Evolutionary conservation across 1,140 invertebrate species (phyloP).

Genomic region (Leptestheria dahalacensis): DNA sequence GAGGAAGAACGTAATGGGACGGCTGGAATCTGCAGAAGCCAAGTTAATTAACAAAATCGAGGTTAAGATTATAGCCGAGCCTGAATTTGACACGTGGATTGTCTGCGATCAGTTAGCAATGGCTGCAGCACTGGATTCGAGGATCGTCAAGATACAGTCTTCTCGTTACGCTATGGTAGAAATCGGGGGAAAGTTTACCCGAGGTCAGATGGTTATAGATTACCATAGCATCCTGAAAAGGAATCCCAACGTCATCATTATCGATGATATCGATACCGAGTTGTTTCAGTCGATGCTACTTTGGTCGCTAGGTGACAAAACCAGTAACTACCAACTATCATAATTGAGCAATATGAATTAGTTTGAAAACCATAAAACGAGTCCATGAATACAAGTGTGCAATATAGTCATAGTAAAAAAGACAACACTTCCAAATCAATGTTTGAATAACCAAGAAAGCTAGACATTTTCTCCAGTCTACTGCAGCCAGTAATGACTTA

Average conservation of each 20-base stretch:
- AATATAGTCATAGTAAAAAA: too few relatives aligned
- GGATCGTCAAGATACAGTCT: conserved; percentile 24
- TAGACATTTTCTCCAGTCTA: too few relatives aligned
- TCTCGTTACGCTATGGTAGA: conserved; percentile 38
- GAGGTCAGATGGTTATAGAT: conserved; percentile 43
- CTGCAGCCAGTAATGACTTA: too few relatives aligned
- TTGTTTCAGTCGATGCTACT: conserved; percentile 33
- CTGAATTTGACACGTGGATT: conserved; percentile 28
- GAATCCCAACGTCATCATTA: conserved; percentile 34
- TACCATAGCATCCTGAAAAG: conserved; percentile 28
- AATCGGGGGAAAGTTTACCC: conserved; percentile 35
- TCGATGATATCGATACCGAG: conserved; percentile 34
- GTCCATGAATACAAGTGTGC: too few relatives aligned
- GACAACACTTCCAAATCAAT: too few relatives aligned
- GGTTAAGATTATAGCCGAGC: conserved; percentile 25
- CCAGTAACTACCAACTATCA: not conserved
- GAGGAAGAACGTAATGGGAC: conserved; percentile 31
- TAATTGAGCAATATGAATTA: too few relatives aligned
- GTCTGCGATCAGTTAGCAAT: conserved; percentile 40
- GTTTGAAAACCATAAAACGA: too few relatives aligned
- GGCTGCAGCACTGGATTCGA: conserved; percentile 31
- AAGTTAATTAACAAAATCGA: conserved; percentile 39
- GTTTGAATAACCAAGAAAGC: too few relatives aligned
- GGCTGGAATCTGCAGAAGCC: conserved; percentile 29
- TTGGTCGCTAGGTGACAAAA: conserved; percentile 16